Base-by-base conservation (phyloP, 2,113 vertebrate genomes). In the Coregonus clupeaformis region DNA sequence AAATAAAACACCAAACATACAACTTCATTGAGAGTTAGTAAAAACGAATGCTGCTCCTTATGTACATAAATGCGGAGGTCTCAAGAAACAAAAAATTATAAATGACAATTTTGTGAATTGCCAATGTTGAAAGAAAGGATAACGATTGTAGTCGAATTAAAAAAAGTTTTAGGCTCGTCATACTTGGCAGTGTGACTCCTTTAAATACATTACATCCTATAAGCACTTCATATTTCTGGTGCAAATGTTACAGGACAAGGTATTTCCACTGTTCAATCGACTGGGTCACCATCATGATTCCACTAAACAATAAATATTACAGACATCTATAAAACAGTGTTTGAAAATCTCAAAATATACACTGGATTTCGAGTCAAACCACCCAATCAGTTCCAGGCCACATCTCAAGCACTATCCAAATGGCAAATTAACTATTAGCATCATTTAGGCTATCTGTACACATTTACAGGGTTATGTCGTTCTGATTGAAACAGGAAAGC, bases 291-390 rank as follows among this genome's bases (percentile, higher is more conserved):
- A 90, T 91, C 91, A 80, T 77, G 88, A 92, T 93, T 93, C 86
- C 94, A 93, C 94, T 95, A 95, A 95, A 94, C 95, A 97, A 98
- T 98, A 99, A 98, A 98, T 98, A 97, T 90, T 94, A 96, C 95
- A 96, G 93, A 96, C 95, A 95, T 91, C 92, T 92, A 93, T 90
- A 92, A 91, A 93, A 93, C 86, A 89, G 82, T 77, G 67, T 86
- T 91, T 80, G 85, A 85, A 90, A 93, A 92, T n/a, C 88, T 86
- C 77, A 90, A 87, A 90, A 91, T 91, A 91, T 92, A 89, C 89
- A 92, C 65, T 75, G 85, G 85, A 81, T 86, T 84, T 87, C 88
- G 86, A 91, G 75, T 76, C 84, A 87, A 86, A 82, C 85, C 83
- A 73, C 79, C 22, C 74, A 69, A 78, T 55, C 78, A 80, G 78